Evolutionary conservation across 2,113 vertebrate genomes (phyloP).

Genomic region (Trachemys scripta): DNA sequence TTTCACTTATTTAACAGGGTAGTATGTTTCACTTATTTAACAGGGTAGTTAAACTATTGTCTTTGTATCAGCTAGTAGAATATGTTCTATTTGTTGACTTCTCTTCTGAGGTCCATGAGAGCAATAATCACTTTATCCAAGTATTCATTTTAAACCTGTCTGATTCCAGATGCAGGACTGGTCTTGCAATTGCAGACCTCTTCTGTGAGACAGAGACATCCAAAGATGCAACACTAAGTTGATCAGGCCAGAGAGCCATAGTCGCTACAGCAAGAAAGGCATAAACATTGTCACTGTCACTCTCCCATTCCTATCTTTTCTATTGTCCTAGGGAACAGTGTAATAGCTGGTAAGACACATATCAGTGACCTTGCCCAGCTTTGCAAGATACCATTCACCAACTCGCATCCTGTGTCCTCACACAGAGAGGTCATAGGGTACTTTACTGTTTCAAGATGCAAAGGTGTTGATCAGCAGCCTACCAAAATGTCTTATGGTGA

Average conservation of each 20-base stretch:
- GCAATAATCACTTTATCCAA: constrained; percentile 1
- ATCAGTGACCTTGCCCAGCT: neutral
- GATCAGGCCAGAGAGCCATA: constrained; percentile 34
- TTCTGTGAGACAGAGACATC: neutral
- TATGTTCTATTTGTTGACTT: constrained; percentile 1
- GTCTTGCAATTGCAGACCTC: constrained; percentile 3
- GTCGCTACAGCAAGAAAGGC: constrained; percentile 14
- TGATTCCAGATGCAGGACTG: neutral
- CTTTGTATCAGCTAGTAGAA: neutral
- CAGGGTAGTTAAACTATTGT: neutral
- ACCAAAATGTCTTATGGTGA: neutral
- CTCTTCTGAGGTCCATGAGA: neutral
- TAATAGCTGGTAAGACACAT: neutral
- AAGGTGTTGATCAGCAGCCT: constrained; percentile 28
- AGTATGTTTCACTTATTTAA: neutral
- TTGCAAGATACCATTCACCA: constrained; percentile 31
- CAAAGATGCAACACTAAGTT: neutral
- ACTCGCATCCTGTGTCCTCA: constrained; percentile 13
- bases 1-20: neutral
- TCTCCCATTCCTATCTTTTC: constrained; percentile 21
- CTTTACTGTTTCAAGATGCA: constrained; percentile 35
- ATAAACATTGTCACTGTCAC: neutral
- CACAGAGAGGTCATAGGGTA: neutral
- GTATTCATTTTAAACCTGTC: constrained; percentile 25
- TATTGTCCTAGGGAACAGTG: constrained; percentile 6